Base-by-base conservation (phyloP, 2,113 vertebrate species). In the Gallinago undulata region DNA sequence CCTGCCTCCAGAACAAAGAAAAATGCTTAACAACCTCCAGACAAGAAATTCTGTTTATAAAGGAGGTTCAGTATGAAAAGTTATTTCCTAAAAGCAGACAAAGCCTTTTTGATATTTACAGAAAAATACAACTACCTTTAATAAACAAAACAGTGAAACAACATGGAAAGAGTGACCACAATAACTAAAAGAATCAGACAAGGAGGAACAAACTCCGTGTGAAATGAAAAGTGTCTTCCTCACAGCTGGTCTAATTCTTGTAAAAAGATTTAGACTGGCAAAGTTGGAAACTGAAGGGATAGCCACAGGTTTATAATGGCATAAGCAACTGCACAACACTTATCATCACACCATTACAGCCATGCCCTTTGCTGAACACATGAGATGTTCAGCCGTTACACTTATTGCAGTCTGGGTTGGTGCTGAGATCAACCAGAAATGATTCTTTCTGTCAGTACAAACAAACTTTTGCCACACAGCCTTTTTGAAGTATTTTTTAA, bases 81-180 rank as follows among this genome's bases (percentile, higher is more conserved):
- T 70, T 81, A 93, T 35, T 96, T 94, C 60, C 37, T 51, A 85
- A 83, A 77, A 6, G 31, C 6, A 41, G 72, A 84, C 74, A 92
- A 91, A 95, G 19, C 14, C 37, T 81, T 84, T 93, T 91, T 73
- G 30, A 79, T 96, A 97, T 95, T 96, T 97, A 97, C 85, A 97
- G 72, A 94, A 97, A 96, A 91, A 85, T 55, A 90, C 33, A 87
- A 48, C 59, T 95, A 77, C 39, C 57, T 95, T 83, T 68, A 97
- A 96, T 66, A 83, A 97, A 83, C n/a, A 68, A 91, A 95, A 92
- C 50, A 91, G 85, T 91, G 83, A 83, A 94, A 95, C 48, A 81
- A 80, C 6, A 22, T 79, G 73, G 80, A 68, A 80, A 93, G 56
- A 84, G 41, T 39, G 67, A 75, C 72, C 51, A 60, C 51, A 89